Conservation (phyloP, 1,140 invertebrate species). For the Plutomurus gul region DNA sequence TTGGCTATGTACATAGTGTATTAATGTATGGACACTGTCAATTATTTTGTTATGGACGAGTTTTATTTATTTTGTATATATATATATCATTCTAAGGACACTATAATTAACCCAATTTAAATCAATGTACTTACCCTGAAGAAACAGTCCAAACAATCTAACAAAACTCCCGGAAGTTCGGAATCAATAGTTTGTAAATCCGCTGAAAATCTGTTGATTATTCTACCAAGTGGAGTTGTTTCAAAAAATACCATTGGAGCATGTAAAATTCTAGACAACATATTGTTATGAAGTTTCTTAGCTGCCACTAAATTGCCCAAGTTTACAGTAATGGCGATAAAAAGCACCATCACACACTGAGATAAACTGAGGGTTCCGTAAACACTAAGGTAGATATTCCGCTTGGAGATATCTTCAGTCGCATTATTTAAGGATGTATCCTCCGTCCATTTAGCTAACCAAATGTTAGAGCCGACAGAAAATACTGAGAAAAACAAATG, state of each 20-base stretch:
- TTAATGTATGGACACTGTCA: too few species aligned
- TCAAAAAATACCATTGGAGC: conserved; percentile 82
- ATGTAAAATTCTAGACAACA: conserved; percentile 68
- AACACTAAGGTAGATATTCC: conserved; percentile 55
- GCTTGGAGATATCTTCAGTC: conserved; percentile 53
- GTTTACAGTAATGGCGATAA: conserved; percentile 56
- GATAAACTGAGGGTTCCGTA: conserved; percentile 74
- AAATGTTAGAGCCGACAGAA: conserved; percentile 44
- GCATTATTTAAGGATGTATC: background rate
- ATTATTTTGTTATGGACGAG: too few species aligned
- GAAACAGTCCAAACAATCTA: background rate
- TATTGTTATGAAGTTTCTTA: conserved; percentile 64
- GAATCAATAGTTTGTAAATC: conserved; percentile 74
- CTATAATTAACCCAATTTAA: background rate
- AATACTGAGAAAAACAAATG: conserved; percentile 32
- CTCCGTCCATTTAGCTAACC: conserved; percentile 49
- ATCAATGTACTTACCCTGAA: background rate
- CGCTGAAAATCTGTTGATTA: conserved; percentile 83
- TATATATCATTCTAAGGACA: too few species aligned
- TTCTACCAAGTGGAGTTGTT: conserved; percentile 78
- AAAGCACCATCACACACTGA: conserved; percentile 68
- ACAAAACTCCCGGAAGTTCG: conserved; percentile 64
- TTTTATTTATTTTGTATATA: too few species aligned
- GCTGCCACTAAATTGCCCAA: conserved; percentile 69
- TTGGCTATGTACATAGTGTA: too few species aligned